Evolutionary conservation across 1,140 invertebrate genomes (phyloP).

Genomic region (Eumaeus atala): DNA sequence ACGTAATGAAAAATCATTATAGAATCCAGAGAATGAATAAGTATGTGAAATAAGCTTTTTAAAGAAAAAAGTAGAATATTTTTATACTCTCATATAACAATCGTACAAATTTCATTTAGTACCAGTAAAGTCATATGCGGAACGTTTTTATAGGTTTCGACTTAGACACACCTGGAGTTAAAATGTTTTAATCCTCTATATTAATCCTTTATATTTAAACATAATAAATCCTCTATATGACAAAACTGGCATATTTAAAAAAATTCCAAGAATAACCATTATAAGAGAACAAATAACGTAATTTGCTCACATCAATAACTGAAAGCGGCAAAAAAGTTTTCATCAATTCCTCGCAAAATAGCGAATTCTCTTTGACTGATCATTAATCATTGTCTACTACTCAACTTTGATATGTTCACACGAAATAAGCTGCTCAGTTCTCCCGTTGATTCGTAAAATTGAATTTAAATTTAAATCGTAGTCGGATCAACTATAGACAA

Average conservation of each 20-base stretch:
- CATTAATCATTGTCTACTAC: constrained; percentile 38
- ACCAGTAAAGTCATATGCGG: too few relatives aligned
- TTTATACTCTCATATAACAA: too few relatives aligned
- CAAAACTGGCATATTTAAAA: constrained; percentile 1
- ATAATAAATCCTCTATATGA: not conserved
- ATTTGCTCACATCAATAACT: constrained; percentile 15
- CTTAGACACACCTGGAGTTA: too few relatives aligned
- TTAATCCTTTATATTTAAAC: too few relatives aligned
- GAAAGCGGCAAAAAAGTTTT: constrained; percentile 11
- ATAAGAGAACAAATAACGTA: constrained; percentile 12
- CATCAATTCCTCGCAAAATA: constrained; percentile 28
- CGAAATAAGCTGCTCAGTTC: constrained; percentile 32
- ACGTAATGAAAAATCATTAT: too few relatives aligned
- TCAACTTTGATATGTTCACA: constrained; percentile 36
- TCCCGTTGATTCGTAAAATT: constrained; percentile 28
- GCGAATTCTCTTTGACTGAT: constrained; percentile 27
- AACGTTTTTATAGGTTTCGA: too few relatives aligned
- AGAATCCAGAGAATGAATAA: too few relatives aligned
- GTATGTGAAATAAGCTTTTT: too few relatives aligned
- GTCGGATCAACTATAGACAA: constrained; percentile 1
- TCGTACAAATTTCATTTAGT: too few relatives aligned
- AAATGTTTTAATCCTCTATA: too few relatives aligned
- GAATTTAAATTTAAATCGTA: constrained; percentile 15
- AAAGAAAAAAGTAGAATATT: too few relatives aligned
- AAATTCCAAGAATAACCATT: constrained; percentile 8